Conservation (phyloP, 2,113 vertebrate species). For the Hipposideros armiger region DNA sequence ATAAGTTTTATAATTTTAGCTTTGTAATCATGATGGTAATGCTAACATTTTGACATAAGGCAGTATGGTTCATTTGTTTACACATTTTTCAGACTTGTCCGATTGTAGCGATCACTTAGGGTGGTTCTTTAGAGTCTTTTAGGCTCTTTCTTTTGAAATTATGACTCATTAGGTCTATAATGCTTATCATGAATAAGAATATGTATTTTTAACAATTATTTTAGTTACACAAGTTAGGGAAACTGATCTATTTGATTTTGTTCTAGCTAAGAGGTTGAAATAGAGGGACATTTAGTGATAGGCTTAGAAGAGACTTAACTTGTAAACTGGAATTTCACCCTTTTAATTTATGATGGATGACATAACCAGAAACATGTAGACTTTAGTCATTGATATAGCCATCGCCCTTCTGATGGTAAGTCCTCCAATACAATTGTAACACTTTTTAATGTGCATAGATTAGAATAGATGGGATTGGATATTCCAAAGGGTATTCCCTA, state of each 20-base stretch:
- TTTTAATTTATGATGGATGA: background rate
- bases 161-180: background rate
- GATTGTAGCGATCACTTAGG: background rate
- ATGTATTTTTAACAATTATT: background rate
- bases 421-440: background rate
- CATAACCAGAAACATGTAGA: background rate
- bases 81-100: background rate
- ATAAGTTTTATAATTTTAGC: background rate
- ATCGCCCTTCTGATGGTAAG: background rate
- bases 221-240: background rate
- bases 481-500: background rate
- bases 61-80: constrained; percentile 51
- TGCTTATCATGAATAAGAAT: background rate
- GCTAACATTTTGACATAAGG: background rate
- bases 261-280: constrained; percentile 36
- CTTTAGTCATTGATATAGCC: background rate
- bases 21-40: background rate
- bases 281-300: background rate
- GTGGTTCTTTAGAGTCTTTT: background rate
- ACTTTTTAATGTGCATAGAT: background rate
- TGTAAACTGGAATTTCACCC: background rate
- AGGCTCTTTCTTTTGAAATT: background rate
- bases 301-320: background rate
- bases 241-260: constrained; percentile 17
- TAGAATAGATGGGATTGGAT: background rate